Evolutionary conservation across 2,797 vertebrate species (phyloP).

Genomic region (Cynopterus sphinx): DNA sequence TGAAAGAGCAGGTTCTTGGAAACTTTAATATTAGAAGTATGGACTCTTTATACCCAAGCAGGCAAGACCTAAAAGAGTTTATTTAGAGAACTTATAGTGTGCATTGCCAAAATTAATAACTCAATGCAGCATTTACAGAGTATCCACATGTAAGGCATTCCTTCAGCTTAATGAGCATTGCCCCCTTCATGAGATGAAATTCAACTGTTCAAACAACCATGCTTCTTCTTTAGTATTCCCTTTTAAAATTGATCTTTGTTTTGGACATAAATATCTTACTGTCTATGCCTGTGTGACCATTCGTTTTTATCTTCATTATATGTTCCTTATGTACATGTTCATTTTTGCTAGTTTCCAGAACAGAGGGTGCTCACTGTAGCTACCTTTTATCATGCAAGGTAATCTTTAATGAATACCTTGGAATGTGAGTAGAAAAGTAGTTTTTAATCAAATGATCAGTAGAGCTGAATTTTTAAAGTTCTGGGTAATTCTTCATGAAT

Average conservation of each 20-base stretch:
- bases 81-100: not conserved
- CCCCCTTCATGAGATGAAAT: not conserved
- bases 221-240: not conserved
- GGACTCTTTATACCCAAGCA: not conserved
- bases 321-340: not conserved
- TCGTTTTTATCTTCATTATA: not conserved
- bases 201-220: not conserved
- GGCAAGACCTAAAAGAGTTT: not conserved
- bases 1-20: not conserved
- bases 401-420: not conserved
- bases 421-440: not conserved
- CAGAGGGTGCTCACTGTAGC: not conserved
- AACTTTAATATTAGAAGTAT: not conserved
- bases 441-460: not conserved
- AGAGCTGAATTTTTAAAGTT: not conserved
- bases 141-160: not conserved
- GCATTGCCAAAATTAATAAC: not conserved
- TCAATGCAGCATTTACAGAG: not conserved
- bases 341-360: not conserved
- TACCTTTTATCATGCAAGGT: not conserved
- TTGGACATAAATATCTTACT: not conserved
- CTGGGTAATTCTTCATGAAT: not conserved
- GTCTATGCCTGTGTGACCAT: not conserved
- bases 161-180: not conserved
- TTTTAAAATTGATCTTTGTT: constrained; percentile 8